These are phyloP conservation scores for Caenorhabditis sp. DNA, from an alignment of 2,888 invertebrate species.

Conservation along the genomic window DNA sequence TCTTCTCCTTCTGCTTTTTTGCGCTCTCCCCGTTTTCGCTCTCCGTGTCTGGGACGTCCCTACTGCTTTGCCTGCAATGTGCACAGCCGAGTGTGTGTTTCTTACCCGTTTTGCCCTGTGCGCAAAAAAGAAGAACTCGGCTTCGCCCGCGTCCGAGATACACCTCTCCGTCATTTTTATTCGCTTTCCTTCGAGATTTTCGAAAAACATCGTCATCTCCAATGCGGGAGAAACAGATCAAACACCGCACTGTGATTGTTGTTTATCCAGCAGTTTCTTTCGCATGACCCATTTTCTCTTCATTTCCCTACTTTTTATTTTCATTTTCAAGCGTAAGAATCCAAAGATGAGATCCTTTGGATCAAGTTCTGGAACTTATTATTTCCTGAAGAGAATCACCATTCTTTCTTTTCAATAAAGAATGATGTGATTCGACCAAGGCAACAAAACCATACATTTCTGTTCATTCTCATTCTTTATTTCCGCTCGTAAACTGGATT, in stretches of 20 bases:
- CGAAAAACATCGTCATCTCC: conserved; percentile 4
- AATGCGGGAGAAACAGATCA: background rate
- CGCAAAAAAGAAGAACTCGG: background rate
- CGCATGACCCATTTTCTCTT: conserved; percentile 5
- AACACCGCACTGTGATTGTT: conserved; percentile 17
- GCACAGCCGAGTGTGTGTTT: conserved; percentile 31
- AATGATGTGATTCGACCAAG: background rate
- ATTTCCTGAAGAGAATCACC: background rate
- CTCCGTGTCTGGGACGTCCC: conserved; percentile 23
- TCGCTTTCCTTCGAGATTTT: no score
- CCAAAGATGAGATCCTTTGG: background rate
- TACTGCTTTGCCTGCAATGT: conserved; percentile 25
- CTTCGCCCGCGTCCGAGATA: background rate
- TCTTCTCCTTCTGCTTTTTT: conserved; percentile 24
- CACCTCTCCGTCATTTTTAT: conserved; percentile 5
- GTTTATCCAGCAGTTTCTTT: conserved; percentile 17
- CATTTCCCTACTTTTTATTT: background rate
- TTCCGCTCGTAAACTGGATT: no score
- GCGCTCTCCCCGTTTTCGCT: conserved; percentile 35
- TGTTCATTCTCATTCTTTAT: no score
- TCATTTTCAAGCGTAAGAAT: background rate
- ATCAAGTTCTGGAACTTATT: background rate
- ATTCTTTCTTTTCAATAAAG: background rate
- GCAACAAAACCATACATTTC: no score
- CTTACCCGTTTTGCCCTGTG: conserved; percentile 14